A percentile compares a stretch with the other conserved stretches of the same genome.
phyloP scores from a whole-genome alignment of 2,797 vertebrate genomes.

The Thaleichthys pacificus region DNA sequence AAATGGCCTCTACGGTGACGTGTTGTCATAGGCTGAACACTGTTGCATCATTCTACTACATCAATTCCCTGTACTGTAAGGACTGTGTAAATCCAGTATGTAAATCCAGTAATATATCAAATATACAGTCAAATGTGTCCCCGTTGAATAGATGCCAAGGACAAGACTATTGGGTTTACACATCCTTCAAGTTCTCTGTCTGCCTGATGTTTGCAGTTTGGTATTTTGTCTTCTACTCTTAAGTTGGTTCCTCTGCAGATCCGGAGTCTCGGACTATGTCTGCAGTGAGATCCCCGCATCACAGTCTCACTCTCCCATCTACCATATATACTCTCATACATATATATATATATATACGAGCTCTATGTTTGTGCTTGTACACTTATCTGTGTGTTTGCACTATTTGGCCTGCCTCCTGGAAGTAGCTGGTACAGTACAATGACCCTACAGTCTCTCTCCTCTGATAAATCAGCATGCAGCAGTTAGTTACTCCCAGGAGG shows the following conservation, averaged over 20 bases:
- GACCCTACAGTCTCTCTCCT: background rate
- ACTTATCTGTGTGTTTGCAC: conserved; percentile 21
- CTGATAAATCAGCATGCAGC: conserved; percentile 32
- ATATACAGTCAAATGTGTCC: background rate
- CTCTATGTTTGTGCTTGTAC: conserved; percentile 39
- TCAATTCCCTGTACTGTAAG: conserved; percentile 29
- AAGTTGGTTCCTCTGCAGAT: conserved; percentile 40
- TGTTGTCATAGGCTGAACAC: conserved; percentile 4
- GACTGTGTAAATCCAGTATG: conserved; percentile 48
- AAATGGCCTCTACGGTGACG: background rate
- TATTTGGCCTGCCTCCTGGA: conserved; percentile 19
- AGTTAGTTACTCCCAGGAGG: background rate
- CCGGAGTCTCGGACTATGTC: conserved; percentile 18
- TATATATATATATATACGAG: conserved; percentile 35
- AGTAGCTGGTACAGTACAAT: background rate
- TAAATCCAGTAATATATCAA: background rate
- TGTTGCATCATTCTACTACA: conserved; percentile 18
- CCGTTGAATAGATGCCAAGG: background rate
- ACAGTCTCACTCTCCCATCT: background rate
- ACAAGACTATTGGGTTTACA: conserved; percentile 42
- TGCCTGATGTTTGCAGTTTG: conserved; percentile 25
- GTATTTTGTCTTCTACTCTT: conserved; percentile 5
- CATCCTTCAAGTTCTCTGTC: conserved; percentile 29
- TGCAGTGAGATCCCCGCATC: conserved; percentile 22
- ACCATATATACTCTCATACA: conserved; percentile 36